Conservation (phyloP, 2,113 vertebrate genomes). For the Zapornia atra region DNA sequence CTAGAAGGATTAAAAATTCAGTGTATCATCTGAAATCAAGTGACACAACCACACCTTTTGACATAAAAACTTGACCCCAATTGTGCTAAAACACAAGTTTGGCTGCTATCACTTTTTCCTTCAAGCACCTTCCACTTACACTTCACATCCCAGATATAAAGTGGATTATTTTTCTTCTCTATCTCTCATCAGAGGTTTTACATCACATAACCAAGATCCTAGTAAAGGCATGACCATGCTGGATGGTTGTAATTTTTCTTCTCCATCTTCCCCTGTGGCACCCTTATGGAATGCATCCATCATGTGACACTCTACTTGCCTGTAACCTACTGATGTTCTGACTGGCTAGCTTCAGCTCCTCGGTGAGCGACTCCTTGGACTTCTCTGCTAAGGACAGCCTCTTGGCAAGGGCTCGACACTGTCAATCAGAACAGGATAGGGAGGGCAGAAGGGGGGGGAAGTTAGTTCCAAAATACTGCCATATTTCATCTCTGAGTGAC, state of each 20-base stretch:
- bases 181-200: neutral
- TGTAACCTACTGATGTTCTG: slow-evolving; percentile 91
- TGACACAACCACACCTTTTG: neutral
- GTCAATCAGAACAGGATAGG: neutral
- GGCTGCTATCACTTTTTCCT: neutral
- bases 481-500: neutral
- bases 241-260: neutral
- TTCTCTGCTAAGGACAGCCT: slow-evolving; percentile 91
- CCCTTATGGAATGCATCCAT: neutral
- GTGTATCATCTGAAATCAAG: neutral
- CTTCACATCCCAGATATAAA: neutral
- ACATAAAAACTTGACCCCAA: neutral
- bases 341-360: slow-evolving; percentile 86
- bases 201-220: neutral
- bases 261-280: neutral
- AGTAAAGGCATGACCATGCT: neutral
- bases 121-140: neutral
- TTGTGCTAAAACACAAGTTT: neutral
- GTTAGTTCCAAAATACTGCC: neutral
- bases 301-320: slow-evolving; percentile 73
- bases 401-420: slow-evolving; percentile 96
- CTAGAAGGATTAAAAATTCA: neutral
- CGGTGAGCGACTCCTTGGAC: slow-evolving; percentile 82
- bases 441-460: neutral
- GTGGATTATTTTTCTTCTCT: neutral